A percentile compares a stretch with the other conserved stretches of the same genome.
Evolutionary conservation across 2,797 vertebrate species (phyloP).

Genomic region (Monodelphis domestica): DNA sequence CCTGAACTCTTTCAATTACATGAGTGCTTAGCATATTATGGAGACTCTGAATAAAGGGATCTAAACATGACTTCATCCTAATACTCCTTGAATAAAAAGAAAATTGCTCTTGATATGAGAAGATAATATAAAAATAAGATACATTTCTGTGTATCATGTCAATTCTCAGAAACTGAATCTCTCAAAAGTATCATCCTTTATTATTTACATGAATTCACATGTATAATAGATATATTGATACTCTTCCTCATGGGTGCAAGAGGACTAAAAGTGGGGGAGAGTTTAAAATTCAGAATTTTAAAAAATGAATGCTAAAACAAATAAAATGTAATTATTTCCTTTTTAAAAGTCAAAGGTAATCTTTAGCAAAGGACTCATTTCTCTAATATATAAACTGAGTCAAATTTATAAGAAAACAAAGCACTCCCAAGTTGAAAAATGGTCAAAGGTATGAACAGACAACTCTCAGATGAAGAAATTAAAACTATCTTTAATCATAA

Average conservation of each 20-base stretch:
- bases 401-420: no score
- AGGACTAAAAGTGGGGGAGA: not conserved
- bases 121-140: no score
- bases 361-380: no score
- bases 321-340: not conserved
- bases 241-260: not conserved
- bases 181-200: conserved; percentile 64
- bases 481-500: no score
- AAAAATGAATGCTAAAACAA: not conserved
- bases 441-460: no score
- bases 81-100: conserved; percentile 56
- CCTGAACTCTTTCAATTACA: conserved; percentile 41
- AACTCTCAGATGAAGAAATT: no score
- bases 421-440: no score
- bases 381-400: no score
- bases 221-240: not conserved
- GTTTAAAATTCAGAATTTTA: not conserved
- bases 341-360: no score
- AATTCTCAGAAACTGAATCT: conserved; percentile 63
- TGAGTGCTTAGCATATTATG: conserved; percentile 66
- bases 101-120: conserved; percentile 64
- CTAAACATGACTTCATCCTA: conserved; percentile 38
- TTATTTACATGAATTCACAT: not conserved
- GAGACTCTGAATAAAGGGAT: conserved; percentile 24
- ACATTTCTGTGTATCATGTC: conserved; percentile 66